phyloP scores from a whole-genome alignment of 2,113 vertebrate genomes.

The Megaceryle maxima region DNA sequence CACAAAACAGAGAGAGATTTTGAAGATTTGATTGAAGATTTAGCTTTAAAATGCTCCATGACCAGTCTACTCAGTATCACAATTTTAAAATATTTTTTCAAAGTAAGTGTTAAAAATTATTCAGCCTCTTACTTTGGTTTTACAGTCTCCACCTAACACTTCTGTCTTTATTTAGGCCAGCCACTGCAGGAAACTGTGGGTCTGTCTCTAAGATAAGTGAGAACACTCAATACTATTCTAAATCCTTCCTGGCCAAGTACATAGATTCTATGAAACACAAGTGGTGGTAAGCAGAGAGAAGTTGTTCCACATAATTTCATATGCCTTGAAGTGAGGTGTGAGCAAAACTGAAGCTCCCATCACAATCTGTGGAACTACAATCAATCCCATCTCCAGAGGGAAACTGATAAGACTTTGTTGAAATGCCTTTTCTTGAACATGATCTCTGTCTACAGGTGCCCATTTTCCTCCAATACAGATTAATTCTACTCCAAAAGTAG shows the following conservation, averaged over 20 bases:
- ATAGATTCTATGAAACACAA: fast-evolving
- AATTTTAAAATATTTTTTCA: background rate
- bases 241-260: background rate
- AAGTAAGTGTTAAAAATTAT: background rate
- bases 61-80: background rate
- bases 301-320: background rate
- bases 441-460: background rate
- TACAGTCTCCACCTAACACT: background rate
- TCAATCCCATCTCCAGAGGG: background rate
- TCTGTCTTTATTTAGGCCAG: background rate
- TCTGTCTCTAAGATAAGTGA: background rate
- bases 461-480: background rate
- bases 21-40: background rate
- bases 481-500: background rate
- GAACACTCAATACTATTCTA: background rate
- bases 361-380: fast-evolving
- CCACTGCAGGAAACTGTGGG: background rate
- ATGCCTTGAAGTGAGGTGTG: background rate
- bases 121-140: background rate
- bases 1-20: too few relatives aligned
- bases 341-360: background rate
- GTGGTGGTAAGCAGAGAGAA: background rate
- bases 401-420: background rate
- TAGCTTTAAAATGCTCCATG: background rate
- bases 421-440: fast-evolving